Percentiles rank a stretch among this genome's conserved stretches.
These are phyloP conservation scores for Ptychobarbus kaznakovi DNA, from an alignment of 2,797 vertebrate genomes.

Conservation along the genomic window DNA sequence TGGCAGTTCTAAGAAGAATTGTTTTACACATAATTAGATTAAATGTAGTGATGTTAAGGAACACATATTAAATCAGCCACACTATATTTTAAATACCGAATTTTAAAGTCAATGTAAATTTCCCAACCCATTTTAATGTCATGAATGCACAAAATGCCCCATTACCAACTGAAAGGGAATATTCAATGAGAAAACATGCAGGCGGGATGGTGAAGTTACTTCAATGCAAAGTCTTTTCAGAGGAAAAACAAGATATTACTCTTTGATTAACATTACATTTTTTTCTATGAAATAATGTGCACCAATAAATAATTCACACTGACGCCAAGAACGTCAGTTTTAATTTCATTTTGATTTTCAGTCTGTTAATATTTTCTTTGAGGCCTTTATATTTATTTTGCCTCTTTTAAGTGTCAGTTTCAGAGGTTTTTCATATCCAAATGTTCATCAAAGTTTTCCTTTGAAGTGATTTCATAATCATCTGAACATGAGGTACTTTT, in stretches of 20 bases:
- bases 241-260: background rate
- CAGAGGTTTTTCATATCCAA: background rate
- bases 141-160: background rate
- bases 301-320: background rate
- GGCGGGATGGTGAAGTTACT: background rate
- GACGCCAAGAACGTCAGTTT: background rate
- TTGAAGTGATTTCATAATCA: slow-evolving; percentile 36
- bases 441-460: background rate
- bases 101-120: background rate
- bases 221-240: background rate
- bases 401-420: background rate
- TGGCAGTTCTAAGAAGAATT: background rate
- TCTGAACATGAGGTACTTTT: background rate
- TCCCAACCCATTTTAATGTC: background rate
- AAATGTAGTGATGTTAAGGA: background rate
- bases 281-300: background rate
- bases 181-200: background rate
- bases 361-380: slow-evolving; percentile 7
- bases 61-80: background rate
- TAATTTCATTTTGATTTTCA: background rate
- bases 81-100: background rate
- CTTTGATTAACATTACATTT: background rate
- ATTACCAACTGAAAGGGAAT: background rate
- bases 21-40: background rate
- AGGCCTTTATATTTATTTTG: background rate